Percentiles rank a stretch among this genome's conserved stretches.
Conservation (phyloP, 2,797 vertebrate species). For the Oreortyx pictus region DNA sequence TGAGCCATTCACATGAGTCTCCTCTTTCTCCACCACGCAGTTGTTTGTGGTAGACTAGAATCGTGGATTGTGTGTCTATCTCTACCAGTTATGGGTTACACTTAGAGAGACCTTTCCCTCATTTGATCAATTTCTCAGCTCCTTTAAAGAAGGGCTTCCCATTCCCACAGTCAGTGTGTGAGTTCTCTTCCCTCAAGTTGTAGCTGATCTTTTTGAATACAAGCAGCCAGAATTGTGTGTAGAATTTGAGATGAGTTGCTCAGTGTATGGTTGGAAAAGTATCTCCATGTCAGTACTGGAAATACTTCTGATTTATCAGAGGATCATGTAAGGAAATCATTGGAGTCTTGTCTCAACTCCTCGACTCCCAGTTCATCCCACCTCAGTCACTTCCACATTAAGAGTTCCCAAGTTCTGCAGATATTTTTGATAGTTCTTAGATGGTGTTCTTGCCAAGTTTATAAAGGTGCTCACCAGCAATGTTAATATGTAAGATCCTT, state of each 20-base stretch:
- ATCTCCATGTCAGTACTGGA: background rate
- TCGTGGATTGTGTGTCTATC: background rate
- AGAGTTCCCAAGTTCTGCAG: background rate
- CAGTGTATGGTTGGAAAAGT: background rate
- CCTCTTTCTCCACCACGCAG: background rate
- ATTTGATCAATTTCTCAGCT: background rate
- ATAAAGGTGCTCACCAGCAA: background rate
- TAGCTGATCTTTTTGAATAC: background rate
- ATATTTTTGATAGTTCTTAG: background rate
- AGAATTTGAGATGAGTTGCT: background rate
- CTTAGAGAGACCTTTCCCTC: background rate
- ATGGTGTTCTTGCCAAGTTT: background rate
- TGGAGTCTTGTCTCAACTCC: background rate
- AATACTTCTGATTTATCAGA: background rate
- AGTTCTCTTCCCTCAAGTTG: background rate
- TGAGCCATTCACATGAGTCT: background rate
- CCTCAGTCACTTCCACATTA: background rate
- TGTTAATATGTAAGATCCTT: background rate
- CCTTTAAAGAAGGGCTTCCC: background rate
- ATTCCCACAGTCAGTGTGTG: background rate
- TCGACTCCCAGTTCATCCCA: background rate
- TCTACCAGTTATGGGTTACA: background rate
- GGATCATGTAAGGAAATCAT: background rate
- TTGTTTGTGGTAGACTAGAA: slow-evolving; percentile 13
- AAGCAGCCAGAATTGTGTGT: background rate